Percentiles rank a stretch among this genome's conserved stretches.
Conservation (phyloP, 2,888 invertebrate species). For the Apocheima hispidaria region DNA sequence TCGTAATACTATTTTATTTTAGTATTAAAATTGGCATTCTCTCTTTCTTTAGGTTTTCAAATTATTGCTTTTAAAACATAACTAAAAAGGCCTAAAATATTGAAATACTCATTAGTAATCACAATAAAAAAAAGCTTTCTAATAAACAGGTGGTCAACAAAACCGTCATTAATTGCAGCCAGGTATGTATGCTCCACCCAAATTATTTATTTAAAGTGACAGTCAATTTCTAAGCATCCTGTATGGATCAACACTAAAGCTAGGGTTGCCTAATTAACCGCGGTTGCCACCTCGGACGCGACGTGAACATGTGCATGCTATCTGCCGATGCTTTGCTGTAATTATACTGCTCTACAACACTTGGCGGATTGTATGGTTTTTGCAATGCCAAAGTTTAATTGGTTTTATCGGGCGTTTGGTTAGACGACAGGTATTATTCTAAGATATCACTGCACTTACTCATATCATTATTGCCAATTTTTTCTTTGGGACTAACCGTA, state of each 20-base stretch:
- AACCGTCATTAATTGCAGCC: too few relatives aligned
- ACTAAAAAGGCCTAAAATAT: too few relatives aligned
- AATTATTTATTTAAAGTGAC: not conserved
- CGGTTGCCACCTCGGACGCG: constrained; percentile 72
- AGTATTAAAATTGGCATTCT: not conserved
- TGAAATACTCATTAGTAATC: too few relatives aligned
- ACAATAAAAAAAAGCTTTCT: too few relatives aligned
- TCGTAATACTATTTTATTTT: constrained; percentile 19
- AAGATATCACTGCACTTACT: too few relatives aligned
- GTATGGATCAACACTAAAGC: constrained; percentile 57
- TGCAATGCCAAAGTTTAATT: constrained; percentile 43
- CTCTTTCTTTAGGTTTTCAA: not conserved
- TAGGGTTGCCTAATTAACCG: constrained; percentile 74
- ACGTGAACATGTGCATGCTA: constrained; percentile 53
- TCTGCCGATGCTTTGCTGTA: constrained; percentile 43
- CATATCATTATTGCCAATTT: too few relatives aligned
- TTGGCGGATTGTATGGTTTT: not conserved
- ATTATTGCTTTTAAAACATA: too few relatives aligned
- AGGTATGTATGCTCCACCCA: too few relatives aligned
- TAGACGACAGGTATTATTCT: too few relatives aligned
- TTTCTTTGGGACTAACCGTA: too few relatives aligned
- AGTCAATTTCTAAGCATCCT: constrained; percentile 50
- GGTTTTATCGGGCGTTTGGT: too few relatives aligned
- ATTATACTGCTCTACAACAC: constrained; percentile 45
- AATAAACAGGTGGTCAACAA: too few relatives aligned